Evolutionary conservation across 2,113 vertebrate genomes (phyloP), one percentile per base, ranked within the genome.

Genomic region (Ptilonorhynchus violaceus): DNA sequence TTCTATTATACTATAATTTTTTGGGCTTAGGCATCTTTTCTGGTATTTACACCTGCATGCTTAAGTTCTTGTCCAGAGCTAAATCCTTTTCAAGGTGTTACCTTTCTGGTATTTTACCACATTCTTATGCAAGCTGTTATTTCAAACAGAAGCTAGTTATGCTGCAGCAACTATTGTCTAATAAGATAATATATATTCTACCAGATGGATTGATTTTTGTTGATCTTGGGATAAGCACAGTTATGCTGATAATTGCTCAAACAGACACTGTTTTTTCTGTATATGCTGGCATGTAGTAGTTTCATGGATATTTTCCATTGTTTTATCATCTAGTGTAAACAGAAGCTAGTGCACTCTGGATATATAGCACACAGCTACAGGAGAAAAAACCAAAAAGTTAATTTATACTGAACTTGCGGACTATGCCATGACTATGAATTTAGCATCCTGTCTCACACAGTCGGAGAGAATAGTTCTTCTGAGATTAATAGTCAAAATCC

Each of bases 211-310:
- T 91, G n/a, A 53, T 63, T 91, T 95, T 95, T 94, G 70, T 96
- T 97, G 93, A 97, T 97, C 94, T 96, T 92, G 59, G 31, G 72
- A 84, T 78, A 92, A 97, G 94, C 80, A 95, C 30, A 84, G 93
- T 93, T 96, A 97, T 94, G 73, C 47, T 94, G 66, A 72, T 95
- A 97, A 96, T 95, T 97, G 91, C 92, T 97, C 60, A 92, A 8
- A 41, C 13, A 72, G 41, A 33, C 42, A 37, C 13, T 63, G 12
- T 11, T 87, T 94, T 80, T 91, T 78, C 11, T 63, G 8, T 60
- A 15, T 89, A 39, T 68, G 17, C 82, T 90, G 66, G 13, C 37
- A 88, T 49, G 15, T 35, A 52, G 11, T 5, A 56, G 7, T 15
- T 58, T 76, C 46, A 64, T 13, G 25, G 33, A 90, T 59, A 24